phyloP scores from a whole-genome alignment of 1,140 invertebrate species.

The Pseudomyrmex cubaensis region DNA sequence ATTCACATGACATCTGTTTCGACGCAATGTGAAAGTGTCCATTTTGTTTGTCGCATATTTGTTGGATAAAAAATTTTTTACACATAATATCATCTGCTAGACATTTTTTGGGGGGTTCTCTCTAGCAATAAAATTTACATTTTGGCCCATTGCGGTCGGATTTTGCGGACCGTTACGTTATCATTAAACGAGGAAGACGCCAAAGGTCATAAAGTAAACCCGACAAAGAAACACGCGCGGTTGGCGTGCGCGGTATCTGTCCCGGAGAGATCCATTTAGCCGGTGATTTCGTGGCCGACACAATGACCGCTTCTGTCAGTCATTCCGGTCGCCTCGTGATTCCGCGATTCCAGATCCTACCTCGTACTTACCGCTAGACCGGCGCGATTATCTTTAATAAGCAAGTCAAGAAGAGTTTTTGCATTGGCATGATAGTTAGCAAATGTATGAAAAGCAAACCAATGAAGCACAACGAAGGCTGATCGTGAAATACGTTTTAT shows the following conservation, averaged over 20 bases:
- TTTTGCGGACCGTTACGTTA: conserved; percentile 5
- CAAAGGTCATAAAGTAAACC: conserved; percentile 18
- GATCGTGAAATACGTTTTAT: too few species aligned
- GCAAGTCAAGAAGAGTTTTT: background rate
- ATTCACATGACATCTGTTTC: background rate
- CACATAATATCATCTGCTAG: background rate
- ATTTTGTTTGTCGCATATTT: background rate
- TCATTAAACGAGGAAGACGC: conserved; percentile 8
- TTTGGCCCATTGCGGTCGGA: background rate
- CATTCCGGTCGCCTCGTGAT: conserved; percentile 45
- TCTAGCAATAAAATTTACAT: background rate
- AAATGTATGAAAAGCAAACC: background rate
- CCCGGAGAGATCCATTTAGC: conserved; percentile 33
- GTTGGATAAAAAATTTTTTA: background rate
- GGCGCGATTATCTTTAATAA: conserved; percentile 28
- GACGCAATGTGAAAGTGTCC: background rate
- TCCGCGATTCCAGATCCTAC: conserved; percentile 31
- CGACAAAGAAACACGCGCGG: background rate
- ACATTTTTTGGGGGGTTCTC: background rate
- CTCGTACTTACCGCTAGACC: conserved; percentile 29
- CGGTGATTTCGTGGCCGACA: conserved; percentile 42
- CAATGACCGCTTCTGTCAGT: conserved; percentile 57
- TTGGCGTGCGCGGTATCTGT: conserved; percentile 33
- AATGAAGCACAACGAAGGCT: too few species aligned
- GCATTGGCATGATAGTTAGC: conserved; percentile 15